Evolutionary conservation across 2,888 invertebrate species (phyloP), one percentile per base, ranked within the genome.

Genomic region (Cactoblastis cactorum): DNA sequence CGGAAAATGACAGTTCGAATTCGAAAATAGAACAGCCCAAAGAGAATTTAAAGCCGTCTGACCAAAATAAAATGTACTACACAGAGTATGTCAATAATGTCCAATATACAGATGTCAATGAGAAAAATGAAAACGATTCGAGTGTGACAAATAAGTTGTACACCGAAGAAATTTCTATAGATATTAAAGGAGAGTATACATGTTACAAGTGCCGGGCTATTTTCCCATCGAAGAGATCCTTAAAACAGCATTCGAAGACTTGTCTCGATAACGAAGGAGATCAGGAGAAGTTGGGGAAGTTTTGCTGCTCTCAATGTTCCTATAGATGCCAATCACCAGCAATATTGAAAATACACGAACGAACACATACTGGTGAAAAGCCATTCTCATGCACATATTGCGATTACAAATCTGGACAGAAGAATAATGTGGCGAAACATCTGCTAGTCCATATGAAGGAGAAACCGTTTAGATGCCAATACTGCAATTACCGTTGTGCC

Each of bases 341-440:
- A 39, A 90, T 90, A 1, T 69, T 90, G 50, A 90, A 89, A 63
- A 90, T 90, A 0, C 90, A 90, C 55, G 89, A 88, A 61, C 71
- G 90, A 0, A 88, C 86, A 0, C 90, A 90, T 54, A 82, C 88
- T 0, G 90, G 90, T 0, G 90, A 89, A 17, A 90, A 89, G 24
- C 90, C 90, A 0, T 90, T 88, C 28, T 79, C 85, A 0, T 90
- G 90, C 48, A 85, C 79, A 0, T 87, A 86, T 49, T 90, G 90
- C 55, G 84, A 86, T 55, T 90, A 90, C 57, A 90, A 90, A 56
- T 90, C 90, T 0, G 90, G 90, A 0, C 90, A 90, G 50, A 90
- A 90, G 51, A 90, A 90, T 35, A 90, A 90, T 34, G 90, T 90
- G 0, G 89, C 88, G 0, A 90, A 90, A 67, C 90, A 90, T n/a